Base-by-base conservation (phyloP, 2,888 invertebrate genomes). In the Epsilonema sp. region DNA sequence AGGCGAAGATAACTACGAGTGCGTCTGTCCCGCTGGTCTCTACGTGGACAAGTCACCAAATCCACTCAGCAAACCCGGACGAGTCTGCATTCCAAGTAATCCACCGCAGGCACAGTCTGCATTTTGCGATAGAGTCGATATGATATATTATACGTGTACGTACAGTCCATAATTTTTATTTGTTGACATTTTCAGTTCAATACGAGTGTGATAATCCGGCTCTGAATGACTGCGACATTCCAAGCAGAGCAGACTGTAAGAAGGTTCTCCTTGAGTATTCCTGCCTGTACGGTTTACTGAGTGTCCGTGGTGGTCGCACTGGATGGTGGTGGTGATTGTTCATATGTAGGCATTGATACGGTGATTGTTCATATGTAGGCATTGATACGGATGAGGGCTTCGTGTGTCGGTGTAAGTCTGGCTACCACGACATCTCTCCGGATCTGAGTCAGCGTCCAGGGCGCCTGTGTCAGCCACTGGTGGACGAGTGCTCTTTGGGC, bases 401-500 rank as follows among this genome's bases (percentile, higher is more conserved):
- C 36, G n/a, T 37, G 11, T 54, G 51, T 37, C 25, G 49, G 13
- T 54, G 54, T 42, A 51, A 55, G 19, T 50, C 51, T 45, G 59
- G 58, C 26, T 64, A 56, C 53, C 49, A 62, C 26, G 63, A 63
- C 48, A 63, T 63, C 39, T 63, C 62, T 4, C 60, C 59, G 4
- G 55, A 53, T 49, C 54, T 56, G 37, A 37, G 45, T 1, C 45
- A 42, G 8, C 58, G 57, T 45, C 63, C 63, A 2, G 63, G 63
- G 13, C 48, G 63, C 36, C 52, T 63, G 20, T 63, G 63, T 56
- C 60, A 62, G 46, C 52, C 67, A 76, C 86, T 89, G 70, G 86
- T 86, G 62, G 78, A 89, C 63, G 89, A 89, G 64, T 90, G 89
- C 58, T 62, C 70, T 19, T 20, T 55, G 42, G 60, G 62, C 39